Conservation (phyloP, 2,113 vertebrate genomes). For the Pituophis catenifer region DNA sequence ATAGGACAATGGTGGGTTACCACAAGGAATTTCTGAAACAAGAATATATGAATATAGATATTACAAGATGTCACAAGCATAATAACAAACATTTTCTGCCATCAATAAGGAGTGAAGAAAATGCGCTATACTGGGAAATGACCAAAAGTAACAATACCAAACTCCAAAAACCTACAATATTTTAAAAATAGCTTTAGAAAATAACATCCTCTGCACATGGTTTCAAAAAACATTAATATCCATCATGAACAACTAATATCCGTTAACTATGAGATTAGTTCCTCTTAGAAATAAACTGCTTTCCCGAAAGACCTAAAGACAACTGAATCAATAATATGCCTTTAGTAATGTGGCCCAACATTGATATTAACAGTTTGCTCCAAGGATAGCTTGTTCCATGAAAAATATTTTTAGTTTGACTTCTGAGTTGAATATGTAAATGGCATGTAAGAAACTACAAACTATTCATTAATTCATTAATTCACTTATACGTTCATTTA, state of each 20-base stretch:
- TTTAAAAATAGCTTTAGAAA: not conserved
- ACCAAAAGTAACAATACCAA: not conserved
- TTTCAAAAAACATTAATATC: not conserved
- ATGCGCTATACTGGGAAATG: not conserved
- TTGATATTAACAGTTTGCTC: not conserved
- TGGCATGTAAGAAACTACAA: not conserved
- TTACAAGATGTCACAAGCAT: not conserved
- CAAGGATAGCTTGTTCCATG: not conserved
- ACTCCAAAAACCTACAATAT: not conserved
- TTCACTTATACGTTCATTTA: not conserved
- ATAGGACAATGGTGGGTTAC: not conserved
- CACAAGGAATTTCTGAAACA: not conserved
- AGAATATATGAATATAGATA: not conserved
- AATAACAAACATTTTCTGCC: not conserved
- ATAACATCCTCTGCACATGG: not conserved
- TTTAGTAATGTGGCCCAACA: not conserved
- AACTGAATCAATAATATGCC: not conserved
- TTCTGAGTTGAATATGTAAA: not conserved
- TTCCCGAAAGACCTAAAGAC: not conserved
- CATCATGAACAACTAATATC: not conserved
- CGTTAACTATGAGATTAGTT: not conserved
- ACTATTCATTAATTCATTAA: not conserved
- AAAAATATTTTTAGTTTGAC: not conserved
- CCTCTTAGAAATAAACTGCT: not conserved
- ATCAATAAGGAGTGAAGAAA: not conserved